Evolutionary conservation across 2,113 vertebrate species (phyloP).

Genomic region (Laticauda colubrina): DNA sequence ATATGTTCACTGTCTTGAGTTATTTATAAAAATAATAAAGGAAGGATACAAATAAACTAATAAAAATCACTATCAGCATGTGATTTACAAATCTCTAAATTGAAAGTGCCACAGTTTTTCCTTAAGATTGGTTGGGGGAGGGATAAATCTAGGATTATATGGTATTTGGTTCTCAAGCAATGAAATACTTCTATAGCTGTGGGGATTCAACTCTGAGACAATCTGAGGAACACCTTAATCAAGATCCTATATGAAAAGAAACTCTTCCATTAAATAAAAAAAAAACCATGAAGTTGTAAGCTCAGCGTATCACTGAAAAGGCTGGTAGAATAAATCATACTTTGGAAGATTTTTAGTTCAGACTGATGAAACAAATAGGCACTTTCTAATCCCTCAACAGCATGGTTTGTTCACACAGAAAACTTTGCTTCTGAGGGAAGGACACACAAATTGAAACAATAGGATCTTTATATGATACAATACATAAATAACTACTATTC

Average conservation of each 20-base stretch:
- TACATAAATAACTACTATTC: neutral
- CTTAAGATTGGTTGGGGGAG: neutral
- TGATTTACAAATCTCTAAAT: neutral
- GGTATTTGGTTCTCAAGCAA: neutral
- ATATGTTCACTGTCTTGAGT: no score
- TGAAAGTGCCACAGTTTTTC: neutral
- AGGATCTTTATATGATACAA: neutral
- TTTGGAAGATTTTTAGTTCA: neutral
- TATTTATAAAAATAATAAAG: no score
- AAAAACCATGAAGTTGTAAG: neutral
- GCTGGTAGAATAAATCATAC: neutral
- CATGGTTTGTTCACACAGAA: neutral
- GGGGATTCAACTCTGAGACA: neutral
- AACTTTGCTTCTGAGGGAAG: neutral
- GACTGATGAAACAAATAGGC: neutral
- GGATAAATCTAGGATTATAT: neutral
- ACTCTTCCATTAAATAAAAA: neutral
- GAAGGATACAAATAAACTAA: no score
- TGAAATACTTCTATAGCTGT: neutral
- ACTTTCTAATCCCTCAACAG: neutral
- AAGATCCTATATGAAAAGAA: neutral
- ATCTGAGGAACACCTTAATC: neutral
- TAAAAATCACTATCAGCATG: neutral
- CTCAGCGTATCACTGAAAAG: neutral
- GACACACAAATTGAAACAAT: neutral